These are phyloP conservation scores for Athripsodes cinereus DNA, from an alignment of 2,888 invertebrate genomes.

Conservation along the genomic window DNA sequence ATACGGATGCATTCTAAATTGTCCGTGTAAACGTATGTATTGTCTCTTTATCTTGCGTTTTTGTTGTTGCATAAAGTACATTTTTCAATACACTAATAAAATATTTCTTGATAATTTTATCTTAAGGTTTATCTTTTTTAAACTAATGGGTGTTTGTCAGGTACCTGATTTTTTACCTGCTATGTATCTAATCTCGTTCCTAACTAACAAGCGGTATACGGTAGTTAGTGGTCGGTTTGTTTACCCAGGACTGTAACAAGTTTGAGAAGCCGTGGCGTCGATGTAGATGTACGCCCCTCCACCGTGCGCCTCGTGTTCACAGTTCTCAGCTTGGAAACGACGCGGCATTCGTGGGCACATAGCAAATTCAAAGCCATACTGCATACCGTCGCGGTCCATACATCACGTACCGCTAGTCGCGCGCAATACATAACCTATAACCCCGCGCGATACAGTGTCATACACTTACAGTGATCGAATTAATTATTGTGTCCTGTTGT, in stretches of 20 bases:
- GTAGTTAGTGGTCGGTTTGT: too few relatives aligned
- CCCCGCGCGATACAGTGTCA: constrained; percentile 14
- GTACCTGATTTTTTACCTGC: too few relatives aligned
- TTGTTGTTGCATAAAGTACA: too few relatives aligned
- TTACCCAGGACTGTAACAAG: neutral
- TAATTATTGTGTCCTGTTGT: neutral
- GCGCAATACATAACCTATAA: constrained; percentile 18
- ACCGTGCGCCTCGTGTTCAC: constrained; percentile 16
- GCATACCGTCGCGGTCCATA: constrained; percentile 18
- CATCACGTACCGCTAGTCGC: constrained; percentile 8
- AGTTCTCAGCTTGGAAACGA: constrained; percentile 13
- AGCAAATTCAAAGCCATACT: constrained; percentile 12
- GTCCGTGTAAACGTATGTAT: too few relatives aligned
- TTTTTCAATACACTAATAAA: too few relatives aligned
- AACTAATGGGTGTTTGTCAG: too few relatives aligned
- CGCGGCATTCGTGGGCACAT: constrained; percentile 12
- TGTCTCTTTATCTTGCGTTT: too few relatives aligned
- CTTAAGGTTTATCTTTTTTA: too few relatives aligned
- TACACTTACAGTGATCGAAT: neutral
- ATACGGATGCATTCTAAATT: too few relatives aligned
- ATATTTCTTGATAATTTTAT: too few relatives aligned
- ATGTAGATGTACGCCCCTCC: constrained; percentile 8
- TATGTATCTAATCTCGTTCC: too few relatives aligned
- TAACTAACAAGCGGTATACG: too few relatives aligned
- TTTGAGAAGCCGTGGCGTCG: neutral